Evolutionary conservation across 2,797 vertebrate species (phyloP).

Genomic region (Poliocrania exsul): DNA sequence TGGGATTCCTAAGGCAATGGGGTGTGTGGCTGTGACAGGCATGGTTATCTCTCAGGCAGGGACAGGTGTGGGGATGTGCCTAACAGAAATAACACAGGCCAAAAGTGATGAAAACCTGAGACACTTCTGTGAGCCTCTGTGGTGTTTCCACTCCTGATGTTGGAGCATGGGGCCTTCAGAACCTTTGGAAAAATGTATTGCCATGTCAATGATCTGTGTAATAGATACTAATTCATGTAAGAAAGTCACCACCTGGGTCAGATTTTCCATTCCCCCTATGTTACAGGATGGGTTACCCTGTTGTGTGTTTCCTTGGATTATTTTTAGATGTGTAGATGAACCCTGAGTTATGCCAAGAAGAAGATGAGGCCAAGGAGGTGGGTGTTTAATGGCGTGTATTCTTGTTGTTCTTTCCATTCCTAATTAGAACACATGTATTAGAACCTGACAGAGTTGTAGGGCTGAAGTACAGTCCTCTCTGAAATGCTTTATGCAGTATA

Average conservation of each 20-base stretch:
- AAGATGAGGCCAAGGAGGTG: not conserved
- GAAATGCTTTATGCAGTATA: not conserved
- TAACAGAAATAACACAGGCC: not conserved
- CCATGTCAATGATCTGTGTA: not conserved
- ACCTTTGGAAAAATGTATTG: not conserved
- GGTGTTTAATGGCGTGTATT: rapidly evolving
- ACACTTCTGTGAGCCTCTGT: not conserved
- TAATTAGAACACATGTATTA: not conserved
- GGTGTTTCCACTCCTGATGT: not conserved
- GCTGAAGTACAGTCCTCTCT: not conserved
- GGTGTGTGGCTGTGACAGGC: not conserved
- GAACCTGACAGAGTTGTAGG: not conserved
- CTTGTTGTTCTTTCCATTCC: not conserved
- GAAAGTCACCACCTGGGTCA: not conserved
- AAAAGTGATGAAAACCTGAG: not conserved
- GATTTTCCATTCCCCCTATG: not conserved
- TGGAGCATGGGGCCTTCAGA: not conserved
- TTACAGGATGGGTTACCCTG: not conserved
- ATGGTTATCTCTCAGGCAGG: rapidly evolving
- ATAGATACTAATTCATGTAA: not conserved
- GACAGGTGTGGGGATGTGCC: not conserved
- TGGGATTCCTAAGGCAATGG: not conserved
- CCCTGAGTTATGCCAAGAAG: not conserved
- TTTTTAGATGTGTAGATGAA: not conserved
- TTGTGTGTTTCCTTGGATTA: not conserved